phyloP scores from a whole-genome alignment of 2,797 vertebrate species.

The Atherinosoma microstoma region DNA sequence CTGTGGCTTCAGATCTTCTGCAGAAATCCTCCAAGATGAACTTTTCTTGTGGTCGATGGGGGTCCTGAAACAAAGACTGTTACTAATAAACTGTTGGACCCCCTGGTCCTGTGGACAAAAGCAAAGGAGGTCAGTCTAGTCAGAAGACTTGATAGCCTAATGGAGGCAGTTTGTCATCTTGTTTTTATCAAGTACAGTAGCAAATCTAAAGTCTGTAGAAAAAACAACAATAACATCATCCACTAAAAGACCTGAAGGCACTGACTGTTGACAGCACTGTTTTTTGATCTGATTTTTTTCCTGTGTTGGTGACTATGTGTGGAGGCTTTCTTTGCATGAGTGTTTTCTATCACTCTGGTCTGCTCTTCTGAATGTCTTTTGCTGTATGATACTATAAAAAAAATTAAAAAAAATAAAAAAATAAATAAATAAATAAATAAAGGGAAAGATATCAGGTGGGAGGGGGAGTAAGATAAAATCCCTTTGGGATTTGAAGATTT shows the following conservation, averaged over 20 bases:
- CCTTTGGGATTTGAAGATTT: conserved; percentile 50
- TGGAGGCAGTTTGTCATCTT: conserved; percentile 57
- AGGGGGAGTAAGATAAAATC: conserved; percentile 39
- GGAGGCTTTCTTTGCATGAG: conserved; percentile 89
- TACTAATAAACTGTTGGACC: conserved; percentile 65
- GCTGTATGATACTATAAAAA: conserved; percentile 65
- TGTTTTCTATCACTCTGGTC: conserved; percentile 79
- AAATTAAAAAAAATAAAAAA: too few species aligned
- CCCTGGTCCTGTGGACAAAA: conserved; percentile 38
- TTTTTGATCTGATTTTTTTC: conserved; percentile 67
- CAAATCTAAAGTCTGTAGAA: conserved; percentile 77
- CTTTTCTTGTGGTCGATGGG: conserved; percentile 54
- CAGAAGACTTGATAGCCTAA: conserved; percentile 61
- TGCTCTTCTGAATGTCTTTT: conserved; percentile 84
- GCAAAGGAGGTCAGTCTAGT: conserved; percentile 39
- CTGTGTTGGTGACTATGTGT: conserved; percentile 78
- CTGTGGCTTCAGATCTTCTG: conserved; percentile 61
- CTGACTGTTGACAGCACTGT: conserved; percentile 89
- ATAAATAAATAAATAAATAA: neutral
- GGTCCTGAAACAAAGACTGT: conserved; percentile 62
- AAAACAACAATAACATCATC: conserved; percentile 70
- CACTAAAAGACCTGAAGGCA: conserved; percentile 86
- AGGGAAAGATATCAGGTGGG: conserved; percentile 1
- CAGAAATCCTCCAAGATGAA: conserved; percentile 61
- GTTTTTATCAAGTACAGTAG: conserved; percentile 79